These are phyloP conservation scores for Orgyia antiqua DNA, from an alignment of 2,888 invertebrate genomes.

Conservation along the genomic window DNA sequence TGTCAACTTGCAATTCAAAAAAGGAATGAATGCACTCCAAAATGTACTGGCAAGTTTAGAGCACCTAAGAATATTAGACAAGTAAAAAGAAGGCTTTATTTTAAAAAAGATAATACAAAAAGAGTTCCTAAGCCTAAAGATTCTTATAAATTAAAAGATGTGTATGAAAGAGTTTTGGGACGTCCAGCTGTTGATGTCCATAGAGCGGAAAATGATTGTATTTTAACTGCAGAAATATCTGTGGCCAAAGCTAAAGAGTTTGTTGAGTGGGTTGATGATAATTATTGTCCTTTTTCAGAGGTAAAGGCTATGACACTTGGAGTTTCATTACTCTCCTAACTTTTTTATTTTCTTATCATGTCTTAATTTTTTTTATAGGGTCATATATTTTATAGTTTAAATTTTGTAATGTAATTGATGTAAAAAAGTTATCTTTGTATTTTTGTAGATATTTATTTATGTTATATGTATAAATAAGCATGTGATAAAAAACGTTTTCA, in stretches of 20 bases:
- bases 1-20: constrained; percentile 25
- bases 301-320: constrained; percentile 52
- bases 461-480: too few relatives aligned
- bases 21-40: constrained; percentile 46
- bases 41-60: constrained; percentile 15
- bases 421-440: too few relatives aligned
- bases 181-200: constrained; percentile 68
- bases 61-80: constrained; percentile 2
- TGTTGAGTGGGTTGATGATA: constrained; percentile 7
- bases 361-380: too few relatives aligned
- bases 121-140: constrained; percentile 37
- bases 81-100: constrained; percentile 38
- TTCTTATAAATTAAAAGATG: constrained; percentile 72
- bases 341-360: too few relatives aligned
- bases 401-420: too few relatives aligned
- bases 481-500: too few relatives aligned
- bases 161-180: constrained; percentile 76
- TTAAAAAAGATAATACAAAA: constrained; percentile 24
- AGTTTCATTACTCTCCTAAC: too few relatives aligned
- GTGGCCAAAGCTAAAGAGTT: constrained; percentile 61
- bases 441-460: too few relatives aligned
- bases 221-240: constrained; percentile 78
- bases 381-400: too few relatives aligned
- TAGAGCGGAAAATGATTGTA: constrained; percentile 83
- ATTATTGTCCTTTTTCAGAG: constrained; percentile 7